These are phyloP conservation scores for Hystrix brachyura DNA, from an alignment of 2,113 vertebrate genomes.

Conservation along the genomic window DNA sequence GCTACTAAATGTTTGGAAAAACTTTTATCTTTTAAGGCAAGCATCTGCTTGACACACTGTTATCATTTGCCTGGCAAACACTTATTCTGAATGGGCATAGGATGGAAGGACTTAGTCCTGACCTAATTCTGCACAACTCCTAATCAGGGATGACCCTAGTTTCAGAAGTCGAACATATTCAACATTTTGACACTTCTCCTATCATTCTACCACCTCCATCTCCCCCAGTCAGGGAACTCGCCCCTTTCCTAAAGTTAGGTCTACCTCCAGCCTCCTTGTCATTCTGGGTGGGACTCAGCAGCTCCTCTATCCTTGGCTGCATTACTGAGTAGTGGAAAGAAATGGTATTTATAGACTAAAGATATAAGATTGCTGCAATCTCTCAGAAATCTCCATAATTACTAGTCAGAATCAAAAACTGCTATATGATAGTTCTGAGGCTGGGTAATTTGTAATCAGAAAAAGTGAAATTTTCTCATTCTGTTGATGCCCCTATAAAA, in stretches of 20 bases:
- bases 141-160: neutral
- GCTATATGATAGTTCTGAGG: neutral
- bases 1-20: slow-evolving; percentile 32
- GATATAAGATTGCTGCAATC: neutral
- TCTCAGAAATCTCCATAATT: neutral
- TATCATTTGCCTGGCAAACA: neutral
- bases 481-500: neutral
- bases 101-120: neutral
- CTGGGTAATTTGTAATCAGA: neutral
- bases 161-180: neutral
- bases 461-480: neutral
- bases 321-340: neutral
- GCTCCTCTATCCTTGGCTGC: neutral
- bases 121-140: neutral
- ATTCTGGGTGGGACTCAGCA: neutral
- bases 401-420: neutral
- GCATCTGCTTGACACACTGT: neutral
- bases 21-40: slow-evolving; percentile 28
- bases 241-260: neutral
- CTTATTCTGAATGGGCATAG: neutral
- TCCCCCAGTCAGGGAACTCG: neutral
- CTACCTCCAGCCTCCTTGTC: neutral
- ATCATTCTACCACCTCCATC: neutral
- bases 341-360: neutral
- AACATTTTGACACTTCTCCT: neutral